Percentiles rank a stretch among this genome's conserved stretches.
Conservation (phyloP, 2,797 vertebrate species). For the Sebastes baramenuke region DNA sequence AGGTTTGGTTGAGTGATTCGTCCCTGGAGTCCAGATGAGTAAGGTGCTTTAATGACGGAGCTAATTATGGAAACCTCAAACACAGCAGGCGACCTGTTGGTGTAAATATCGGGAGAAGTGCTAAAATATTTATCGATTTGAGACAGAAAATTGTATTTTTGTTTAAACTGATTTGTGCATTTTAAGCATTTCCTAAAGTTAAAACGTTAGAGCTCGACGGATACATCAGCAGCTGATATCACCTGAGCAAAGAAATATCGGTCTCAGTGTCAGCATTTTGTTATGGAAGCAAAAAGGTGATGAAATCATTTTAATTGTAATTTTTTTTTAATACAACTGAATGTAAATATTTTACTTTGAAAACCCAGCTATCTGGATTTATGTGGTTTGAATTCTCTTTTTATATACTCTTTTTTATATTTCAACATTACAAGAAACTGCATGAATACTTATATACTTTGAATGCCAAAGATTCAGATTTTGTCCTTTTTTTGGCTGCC, state of each 20-base stretch:
- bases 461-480: too few relatives aligned
- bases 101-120: too few relatives aligned
- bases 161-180: background rate
- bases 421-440: too few relatives aligned
- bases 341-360: background rate
- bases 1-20: background rate
- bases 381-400: background rate
- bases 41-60: slow-evolving; percentile 8
- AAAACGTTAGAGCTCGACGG: background rate
- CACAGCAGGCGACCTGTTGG: background rate
- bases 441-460: too few relatives aligned
- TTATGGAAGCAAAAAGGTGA: background rate
- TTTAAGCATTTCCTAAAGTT: background rate
- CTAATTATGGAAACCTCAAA: background rate
- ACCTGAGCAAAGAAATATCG: background rate
- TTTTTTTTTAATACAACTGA: background rate
- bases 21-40: background rate
- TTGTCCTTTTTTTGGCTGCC: too few relatives aligned
- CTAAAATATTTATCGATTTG: background rate
- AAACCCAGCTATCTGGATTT: background rate
- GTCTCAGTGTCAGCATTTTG: background rate
- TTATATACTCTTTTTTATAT: background rate
- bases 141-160: background rate
- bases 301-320: background rate
- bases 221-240: background rate